phyloP scores from a whole-genome alignment of 2,113 vertebrate species.

The Archilochus colubris region DNA sequence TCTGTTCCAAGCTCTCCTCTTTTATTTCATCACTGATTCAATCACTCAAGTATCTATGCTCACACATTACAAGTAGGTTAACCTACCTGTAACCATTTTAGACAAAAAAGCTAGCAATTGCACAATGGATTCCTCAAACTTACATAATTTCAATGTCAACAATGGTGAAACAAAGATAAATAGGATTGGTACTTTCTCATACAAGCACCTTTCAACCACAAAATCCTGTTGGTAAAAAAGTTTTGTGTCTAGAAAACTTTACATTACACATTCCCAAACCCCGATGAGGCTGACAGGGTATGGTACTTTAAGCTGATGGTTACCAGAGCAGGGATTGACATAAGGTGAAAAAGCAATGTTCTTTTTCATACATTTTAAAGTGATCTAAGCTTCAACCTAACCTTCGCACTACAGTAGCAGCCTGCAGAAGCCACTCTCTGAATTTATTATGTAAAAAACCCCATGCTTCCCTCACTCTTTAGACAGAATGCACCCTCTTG shows the following conservation, averaged over 20 bases:
- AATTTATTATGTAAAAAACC: background rate
- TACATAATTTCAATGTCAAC: background rate
- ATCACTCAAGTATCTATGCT: background rate
- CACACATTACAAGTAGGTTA: background rate
- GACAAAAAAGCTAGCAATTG: background rate
- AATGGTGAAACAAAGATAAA: conserved; percentile 32
- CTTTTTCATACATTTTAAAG: background rate
- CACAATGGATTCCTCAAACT: background rate
- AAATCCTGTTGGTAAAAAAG: background rate
- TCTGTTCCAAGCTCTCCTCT: background rate
- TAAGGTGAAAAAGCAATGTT: background rate
- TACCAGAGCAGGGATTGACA: background rate
- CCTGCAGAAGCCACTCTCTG: background rate
- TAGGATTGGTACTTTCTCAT: fast-evolving
- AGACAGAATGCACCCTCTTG: background rate
- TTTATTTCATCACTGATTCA: background rate
- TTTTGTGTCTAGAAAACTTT: background rate
- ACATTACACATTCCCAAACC: fast-evolving
- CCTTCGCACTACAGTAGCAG: background rate
- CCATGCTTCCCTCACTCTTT: fast-evolving
- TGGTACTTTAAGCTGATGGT: background rate
- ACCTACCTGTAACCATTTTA: background rate
- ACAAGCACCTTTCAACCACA: background rate
- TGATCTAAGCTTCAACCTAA: background rate
- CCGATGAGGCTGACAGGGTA: background rate